phyloP scores from a whole-genome alignment of 2,888 invertebrate species.

The Drosophila paucipuncta region DNA sequence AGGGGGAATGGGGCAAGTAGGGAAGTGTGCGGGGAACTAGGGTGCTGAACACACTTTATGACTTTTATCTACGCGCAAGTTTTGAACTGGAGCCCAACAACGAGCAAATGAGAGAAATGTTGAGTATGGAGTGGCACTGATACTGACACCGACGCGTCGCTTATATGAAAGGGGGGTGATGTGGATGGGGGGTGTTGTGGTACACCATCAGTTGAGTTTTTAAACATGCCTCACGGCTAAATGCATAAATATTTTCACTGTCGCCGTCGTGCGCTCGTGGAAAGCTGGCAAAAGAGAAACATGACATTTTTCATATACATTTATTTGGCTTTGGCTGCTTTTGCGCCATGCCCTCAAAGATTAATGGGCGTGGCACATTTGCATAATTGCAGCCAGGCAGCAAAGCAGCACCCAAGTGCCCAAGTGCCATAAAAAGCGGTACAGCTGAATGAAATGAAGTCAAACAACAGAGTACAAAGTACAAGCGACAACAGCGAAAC shows the following conservation, averaged over 20 bases:
- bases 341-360: constrained; percentile 18
- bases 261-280: constrained; percentile 21
- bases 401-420: constrained; percentile 12
- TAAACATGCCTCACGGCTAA: constrained; percentile 70
- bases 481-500: constrained; percentile 24
- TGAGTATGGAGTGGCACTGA: constrained; percentile 3
- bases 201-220: constrained; percentile 55
- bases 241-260: constrained; percentile 72
- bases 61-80: constrained; percentile 71
- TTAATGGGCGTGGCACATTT: constrained; percentile 50
- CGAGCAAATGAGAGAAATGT: constrained; percentile 8
- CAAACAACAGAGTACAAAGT: constrained; percentile 52
- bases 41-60: constrained; percentile 65
- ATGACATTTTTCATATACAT: constrained; percentile 73
- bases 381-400: constrained; percentile 71
- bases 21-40: not conserved
- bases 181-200: not conserved
- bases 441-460: constrained; percentile 66
- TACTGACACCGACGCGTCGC: not conserved
- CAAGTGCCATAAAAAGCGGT: constrained; percentile 68
- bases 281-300: constrained; percentile 49
- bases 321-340: constrained; percentile 63
- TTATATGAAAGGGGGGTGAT: not conserved
- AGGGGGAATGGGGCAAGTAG: not conserved
- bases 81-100: constrained; percentile 46